Evolutionary conservation across 2,888 invertebrate species (phyloP).

Genomic region (Amphipyra tragopoginis): DNA sequence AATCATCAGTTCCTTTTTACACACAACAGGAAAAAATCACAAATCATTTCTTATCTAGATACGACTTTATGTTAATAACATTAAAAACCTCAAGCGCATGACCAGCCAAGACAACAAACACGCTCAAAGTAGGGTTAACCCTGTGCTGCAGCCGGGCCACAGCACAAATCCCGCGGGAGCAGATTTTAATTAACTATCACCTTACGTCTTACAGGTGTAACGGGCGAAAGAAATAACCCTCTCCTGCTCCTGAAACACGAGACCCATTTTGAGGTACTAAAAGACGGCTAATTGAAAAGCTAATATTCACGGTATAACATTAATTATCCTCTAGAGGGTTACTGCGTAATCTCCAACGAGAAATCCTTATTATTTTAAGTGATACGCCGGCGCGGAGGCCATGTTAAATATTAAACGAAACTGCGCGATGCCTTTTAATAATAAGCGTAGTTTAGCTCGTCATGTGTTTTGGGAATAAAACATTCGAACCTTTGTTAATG

Average conservation of each 20-base stretch:
- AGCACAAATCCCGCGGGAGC: conserved; percentile 76
- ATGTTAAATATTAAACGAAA: conserved; percentile 73
- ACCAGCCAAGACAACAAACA: conserved; percentile 20
- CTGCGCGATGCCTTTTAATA: conserved; percentile 60
- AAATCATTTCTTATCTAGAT: neutral
- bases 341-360: conserved; percentile 77
- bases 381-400: conserved; percentile 68
- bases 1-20: too few species aligned
- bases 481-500: conserved; percentile 39
- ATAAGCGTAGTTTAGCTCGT: conserved; percentile 46
- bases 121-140: conserved; percentile 29
- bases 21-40: too few species aligned
- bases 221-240: conserved; percentile 73
- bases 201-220: conserved; percentile 72
- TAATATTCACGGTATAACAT: conserved; percentile 87
- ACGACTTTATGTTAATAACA: neutral
- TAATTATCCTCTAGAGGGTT: conserved; percentile 85
- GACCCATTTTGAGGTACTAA: conserved; percentile 83
- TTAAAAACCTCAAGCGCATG: conserved; percentile 16
- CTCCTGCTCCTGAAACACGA: conserved; percentile 70
- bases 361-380: conserved; percentile 84
- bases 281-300: conserved; percentile 88
- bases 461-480: conserved; percentile 57
- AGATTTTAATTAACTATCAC: conserved; percentile 86
- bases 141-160: conserved; percentile 43